These are phyloP conservation scores for Oncorhynchus tshawytscha DNA, from an alignment of 2,113 vertebrate genomes.

Conservation along the genomic window DNA sequence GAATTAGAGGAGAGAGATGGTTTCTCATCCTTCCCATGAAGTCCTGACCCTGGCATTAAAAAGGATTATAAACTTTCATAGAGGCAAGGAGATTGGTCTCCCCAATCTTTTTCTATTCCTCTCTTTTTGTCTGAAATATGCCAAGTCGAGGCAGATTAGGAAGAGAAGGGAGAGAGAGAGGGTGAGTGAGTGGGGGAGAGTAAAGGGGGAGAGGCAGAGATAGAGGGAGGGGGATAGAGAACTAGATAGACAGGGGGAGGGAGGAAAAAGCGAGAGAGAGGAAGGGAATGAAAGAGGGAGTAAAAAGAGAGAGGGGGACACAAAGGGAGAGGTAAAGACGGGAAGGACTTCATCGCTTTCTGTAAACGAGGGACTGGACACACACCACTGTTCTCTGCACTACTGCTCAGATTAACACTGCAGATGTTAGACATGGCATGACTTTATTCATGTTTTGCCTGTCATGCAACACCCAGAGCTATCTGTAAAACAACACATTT, in stretches of 20 bases:
- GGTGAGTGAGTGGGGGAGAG: neutral
- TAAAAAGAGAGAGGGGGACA: too few species aligned
- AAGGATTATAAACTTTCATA: neutral
- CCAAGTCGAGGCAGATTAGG: neutral
- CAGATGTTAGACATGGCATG: neutral
- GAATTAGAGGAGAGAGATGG: slow-evolving; percentile 1
- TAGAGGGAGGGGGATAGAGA: neutral
- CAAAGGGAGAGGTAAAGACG: too few species aligned
- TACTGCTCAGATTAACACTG: neutral
- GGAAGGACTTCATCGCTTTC: neutral
- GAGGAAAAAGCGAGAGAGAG: too few species aligned
- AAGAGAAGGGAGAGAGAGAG: neutral
- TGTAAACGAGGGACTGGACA: neutral
- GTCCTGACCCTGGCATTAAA: neutral
- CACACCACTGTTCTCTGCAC: neutral
- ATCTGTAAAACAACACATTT: neutral
- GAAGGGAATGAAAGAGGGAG: neutral
- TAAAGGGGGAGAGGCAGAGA: neutral
- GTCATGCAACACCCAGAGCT: neutral
- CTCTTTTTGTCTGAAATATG: neutral
- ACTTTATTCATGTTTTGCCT: neutral
- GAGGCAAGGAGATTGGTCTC: neutral
- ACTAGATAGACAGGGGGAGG: neutral
- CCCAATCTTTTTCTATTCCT: neutral
- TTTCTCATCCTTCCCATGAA: slow-evolving; percentile 2